phyloP scores from a whole-genome alignment of 2,113 vertebrate species.

The Silurus asotus region DNA sequence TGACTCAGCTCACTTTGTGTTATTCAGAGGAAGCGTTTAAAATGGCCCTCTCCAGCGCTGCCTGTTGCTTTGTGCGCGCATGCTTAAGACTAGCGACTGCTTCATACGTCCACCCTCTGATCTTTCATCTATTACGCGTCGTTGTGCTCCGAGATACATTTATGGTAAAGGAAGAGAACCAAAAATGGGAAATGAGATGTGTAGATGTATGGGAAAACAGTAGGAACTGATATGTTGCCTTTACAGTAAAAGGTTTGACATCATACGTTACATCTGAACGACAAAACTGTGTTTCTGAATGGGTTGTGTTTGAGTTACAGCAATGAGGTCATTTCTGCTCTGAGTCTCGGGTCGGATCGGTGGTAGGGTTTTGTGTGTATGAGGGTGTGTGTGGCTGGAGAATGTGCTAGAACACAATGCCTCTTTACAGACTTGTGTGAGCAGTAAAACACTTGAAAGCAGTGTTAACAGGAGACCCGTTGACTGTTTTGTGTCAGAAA shows the following conservation, averaged over 20 bases:
- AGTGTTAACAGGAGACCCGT: not conserved
- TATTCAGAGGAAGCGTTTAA: conserved; percentile 32
- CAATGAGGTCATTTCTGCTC: conserved; percentile 51
- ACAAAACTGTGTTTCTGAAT: conserved; percentile 28
- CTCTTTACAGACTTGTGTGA: conserved; percentile 35
- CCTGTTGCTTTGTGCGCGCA: conserved; percentile 11
- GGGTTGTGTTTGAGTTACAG: conserved; percentile 31
- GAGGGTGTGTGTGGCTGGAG: not conserved
- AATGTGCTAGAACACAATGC: conserved; percentile 31
- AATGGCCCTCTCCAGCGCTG: conserved; percentile 41
- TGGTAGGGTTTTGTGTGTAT: conserved; percentile 6
- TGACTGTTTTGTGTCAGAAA: conserved; percentile 4
- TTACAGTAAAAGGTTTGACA: not conserved
- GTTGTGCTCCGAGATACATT: not conserved
- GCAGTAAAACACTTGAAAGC: conserved; percentile 26
- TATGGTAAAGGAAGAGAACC: not conserved
- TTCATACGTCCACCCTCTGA: not conserved
- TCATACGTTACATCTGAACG: not conserved
- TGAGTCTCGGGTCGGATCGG: conserved; percentile 31
- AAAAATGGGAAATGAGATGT: not conserved
- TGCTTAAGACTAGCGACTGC: not conserved
- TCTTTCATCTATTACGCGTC: not conserved
- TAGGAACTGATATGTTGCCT: not conserved
- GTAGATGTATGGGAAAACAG: not conserved
- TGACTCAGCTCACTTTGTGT: conserved; percentile 39